A percentile compares a stretch with the other conserved stretches of the same genome.
Conservation (phyloP, 2,113 vertebrate genomes). For the Sinocyclocheilus anophthalmus region DNA sequence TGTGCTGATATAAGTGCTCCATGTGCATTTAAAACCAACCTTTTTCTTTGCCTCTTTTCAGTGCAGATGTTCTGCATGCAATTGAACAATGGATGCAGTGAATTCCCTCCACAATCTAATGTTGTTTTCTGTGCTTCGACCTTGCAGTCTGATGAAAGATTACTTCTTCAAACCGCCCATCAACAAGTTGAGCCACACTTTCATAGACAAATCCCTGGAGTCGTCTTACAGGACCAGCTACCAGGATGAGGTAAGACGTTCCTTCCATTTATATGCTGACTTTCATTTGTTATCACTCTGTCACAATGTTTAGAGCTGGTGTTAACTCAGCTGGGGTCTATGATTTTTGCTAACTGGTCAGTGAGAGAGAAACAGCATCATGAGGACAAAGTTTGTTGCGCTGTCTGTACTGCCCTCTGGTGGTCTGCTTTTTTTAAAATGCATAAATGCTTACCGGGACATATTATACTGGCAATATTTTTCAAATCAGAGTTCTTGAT, state of each 20-base stretch:
- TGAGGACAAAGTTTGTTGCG: conserved; percentile 54
- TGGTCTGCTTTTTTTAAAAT: conserved; percentile 48
- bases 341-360: neutral
- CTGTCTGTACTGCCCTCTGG: conserved; percentile 66
- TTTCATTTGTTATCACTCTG: conserved; percentile 54
- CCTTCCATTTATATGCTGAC: neutral
- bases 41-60: neutral
- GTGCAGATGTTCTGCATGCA: neutral
- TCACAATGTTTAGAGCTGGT: conserved; percentile 46
- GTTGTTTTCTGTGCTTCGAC: neutral
- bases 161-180: conserved; percentile 98
- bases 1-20: neutral
- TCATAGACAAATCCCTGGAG: conserved; percentile 88
- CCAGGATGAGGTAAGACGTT: conserved; percentile 83
- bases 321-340: neutral
- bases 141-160: conserved; percentile 93
- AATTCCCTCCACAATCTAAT: neutral
- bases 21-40: neutral
- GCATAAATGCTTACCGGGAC: too few relatives aligned
- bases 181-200: conserved; percentile 93
- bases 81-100: neutral
- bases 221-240: conserved; percentile 89
- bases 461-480: too few relatives aligned
- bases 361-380: conserved; percentile 54
- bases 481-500: neutral